A percentile compares a stretch with the other conserved stretches of the same genome.
These are phyloP conservation scores for Chalcosyrphus nemorum DNA, from an alignment of 2,888 invertebrate genomes.

Conservation along the genomic window DNA sequence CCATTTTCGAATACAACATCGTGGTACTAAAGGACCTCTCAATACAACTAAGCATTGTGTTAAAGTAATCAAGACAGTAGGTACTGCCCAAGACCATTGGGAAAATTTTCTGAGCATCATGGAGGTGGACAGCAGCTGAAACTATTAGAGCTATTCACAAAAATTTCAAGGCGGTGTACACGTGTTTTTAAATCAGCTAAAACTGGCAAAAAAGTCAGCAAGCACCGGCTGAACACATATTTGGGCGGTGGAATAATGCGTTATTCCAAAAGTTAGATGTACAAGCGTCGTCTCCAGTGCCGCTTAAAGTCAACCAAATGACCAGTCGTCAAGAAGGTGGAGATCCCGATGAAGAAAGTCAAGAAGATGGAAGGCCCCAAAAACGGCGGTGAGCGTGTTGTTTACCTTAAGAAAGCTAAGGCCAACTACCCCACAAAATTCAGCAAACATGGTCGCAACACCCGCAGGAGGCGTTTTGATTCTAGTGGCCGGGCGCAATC, in stretches of 20 bases:
- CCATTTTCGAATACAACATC: too few species aligned
- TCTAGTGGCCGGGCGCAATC: constrained; percentile 97
- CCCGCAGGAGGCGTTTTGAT: constrained; percentile 96
- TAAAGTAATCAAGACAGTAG: too few species aligned
- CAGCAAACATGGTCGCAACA: constrained; percentile 90
- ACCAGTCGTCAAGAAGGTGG: constrained; percentile 86
- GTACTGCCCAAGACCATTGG: too few species aligned
- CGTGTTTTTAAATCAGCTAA: too few species aligned
- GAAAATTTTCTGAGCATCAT: too few species aligned
- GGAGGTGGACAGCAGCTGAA: too few species aligned
- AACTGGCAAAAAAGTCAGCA: constrained; percentile 84
- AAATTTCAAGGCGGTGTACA: too few species aligned
- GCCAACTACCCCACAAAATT: constrained; percentile 92
- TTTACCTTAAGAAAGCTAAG: constrained; percentile 89
- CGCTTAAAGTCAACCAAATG: constrained; percentile 91
- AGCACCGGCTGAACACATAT: constrained; percentile 89
- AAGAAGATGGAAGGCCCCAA: constrained; percentile 97
- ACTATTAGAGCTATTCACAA: too few species aligned
- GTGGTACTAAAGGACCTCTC: too few species aligned
- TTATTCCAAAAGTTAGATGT: constrained; percentile 88
- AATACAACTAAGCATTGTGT: too few species aligned
- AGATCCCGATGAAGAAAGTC: too few species aligned
- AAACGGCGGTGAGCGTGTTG: constrained; percentile 95
- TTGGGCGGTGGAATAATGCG: constrained; percentile 93
- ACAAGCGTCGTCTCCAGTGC: constrained; percentile 86